Evolutionary conservation across 2,888 invertebrate species (phyloP).

Genomic region (Lordiphosa andalusiaca): DNA sequence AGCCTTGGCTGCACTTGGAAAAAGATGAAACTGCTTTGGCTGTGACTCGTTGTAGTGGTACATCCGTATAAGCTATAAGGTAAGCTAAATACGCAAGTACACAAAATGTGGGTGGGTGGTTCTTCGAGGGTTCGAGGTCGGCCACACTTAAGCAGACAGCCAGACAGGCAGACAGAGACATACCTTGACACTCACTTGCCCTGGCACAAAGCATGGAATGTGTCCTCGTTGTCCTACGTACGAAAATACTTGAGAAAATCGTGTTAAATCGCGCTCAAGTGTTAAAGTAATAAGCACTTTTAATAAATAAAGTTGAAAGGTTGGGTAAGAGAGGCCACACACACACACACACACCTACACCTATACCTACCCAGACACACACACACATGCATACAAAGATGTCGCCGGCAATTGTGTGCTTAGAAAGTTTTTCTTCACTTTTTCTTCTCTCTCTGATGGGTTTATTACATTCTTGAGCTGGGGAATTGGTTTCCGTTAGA

Average conservation of each 20-base stretch:
- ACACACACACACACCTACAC: constrained; percentile 10
- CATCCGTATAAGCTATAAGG: constrained; percentile 18
- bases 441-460: no score
- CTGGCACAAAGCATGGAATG: constrained; percentile 36
- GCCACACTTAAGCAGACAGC: constrained; percentile 24
- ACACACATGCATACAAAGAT: constrained; percentile 12
- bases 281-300: constrained; percentile 74
- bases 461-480: no score
- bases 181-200: constrained; percentile 48
- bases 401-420: constrained; percentile 30
- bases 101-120: constrained; percentile 2
- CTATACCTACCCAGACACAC: constrained; percentile 15
- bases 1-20: constrained; percentile 56
- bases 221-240: constrained; percentile 44
- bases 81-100: constrained; percentile 39
- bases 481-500: no score
- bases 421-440: constrained; percentile 17
- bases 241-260: constrained; percentile 72
- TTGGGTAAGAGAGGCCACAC: constrained; percentile 20
- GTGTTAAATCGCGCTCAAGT: constrained; percentile 76
- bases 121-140: constrained; percentile 4
- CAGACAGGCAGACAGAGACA: constrained; percentile 33
- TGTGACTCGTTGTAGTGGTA: constrained; percentile 13
- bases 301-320: constrained; percentile 70
- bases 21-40: constrained; percentile 60